Conservation (phyloP, 2,797 vertebrate genomes). For the Aeoliscus strigatus region DNA sequence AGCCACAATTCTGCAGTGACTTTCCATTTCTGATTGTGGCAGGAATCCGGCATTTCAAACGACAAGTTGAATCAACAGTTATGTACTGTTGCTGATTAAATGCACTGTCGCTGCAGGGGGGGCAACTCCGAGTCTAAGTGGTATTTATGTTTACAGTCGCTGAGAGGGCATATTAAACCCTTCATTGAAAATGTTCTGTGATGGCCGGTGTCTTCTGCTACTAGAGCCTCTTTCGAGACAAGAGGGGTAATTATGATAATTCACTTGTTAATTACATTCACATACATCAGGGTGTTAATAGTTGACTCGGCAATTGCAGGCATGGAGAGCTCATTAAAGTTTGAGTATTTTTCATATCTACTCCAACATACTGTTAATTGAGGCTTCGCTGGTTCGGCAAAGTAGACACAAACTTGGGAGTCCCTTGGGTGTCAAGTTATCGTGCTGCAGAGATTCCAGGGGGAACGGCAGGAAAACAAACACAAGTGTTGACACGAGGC, state of each 20-base stretch:
- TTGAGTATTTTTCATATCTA: constrained; percentile 56
- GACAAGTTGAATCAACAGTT: constrained; percentile 55
- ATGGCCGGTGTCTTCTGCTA: constrained; percentile 60
- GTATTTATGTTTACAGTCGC: constrained; percentile 62
- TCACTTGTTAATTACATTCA: constrained; percentile 77
- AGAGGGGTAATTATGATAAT: constrained; percentile 75
- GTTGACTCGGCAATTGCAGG: constrained; percentile 55
- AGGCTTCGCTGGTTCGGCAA: constrained; percentile 35
- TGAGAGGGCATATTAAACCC: constrained; percentile 62
- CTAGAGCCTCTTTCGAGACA: constrained; percentile 59
- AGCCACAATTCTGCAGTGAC: constrained; percentile 28
- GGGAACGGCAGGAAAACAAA: constrained; percentile 64
- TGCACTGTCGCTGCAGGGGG: constrained; percentile 28
- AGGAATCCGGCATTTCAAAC: constrained; percentile 31
- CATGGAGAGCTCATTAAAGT: constrained; percentile 60
- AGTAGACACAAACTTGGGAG: constrained; percentile 32
- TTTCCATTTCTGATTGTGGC: constrained; percentile 42
- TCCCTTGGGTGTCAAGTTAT: constrained; percentile 39
- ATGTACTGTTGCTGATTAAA: constrained; percentile 40
- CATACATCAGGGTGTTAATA: constrained; percentile 64
- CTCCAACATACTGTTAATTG: constrained; percentile 54
- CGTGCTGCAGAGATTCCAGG: constrained; percentile 48
- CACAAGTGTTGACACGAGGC: constrained; percentile 67
- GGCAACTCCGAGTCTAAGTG: constrained; percentile 33
- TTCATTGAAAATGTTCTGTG: constrained; percentile 58